phyloP scores from a whole-genome alignment of 1,140 invertebrate species.

The Asobara japonica region DNA sequence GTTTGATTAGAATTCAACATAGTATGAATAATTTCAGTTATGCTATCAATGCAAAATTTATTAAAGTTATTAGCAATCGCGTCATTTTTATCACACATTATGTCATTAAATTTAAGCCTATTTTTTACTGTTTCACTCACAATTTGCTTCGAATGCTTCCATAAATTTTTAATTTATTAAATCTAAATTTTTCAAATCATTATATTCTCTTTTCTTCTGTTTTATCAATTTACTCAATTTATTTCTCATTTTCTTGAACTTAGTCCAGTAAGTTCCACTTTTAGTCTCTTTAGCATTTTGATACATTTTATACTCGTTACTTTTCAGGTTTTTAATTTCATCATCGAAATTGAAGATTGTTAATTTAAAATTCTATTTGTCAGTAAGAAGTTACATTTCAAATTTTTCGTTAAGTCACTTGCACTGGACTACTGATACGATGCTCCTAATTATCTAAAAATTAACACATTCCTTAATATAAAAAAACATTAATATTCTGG shows the following conservation, averaged over 20 bases:
- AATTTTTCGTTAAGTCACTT: constrained; percentile 17
- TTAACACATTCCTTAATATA: too few relatives aligned
- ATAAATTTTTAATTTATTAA: constrained; percentile 24
- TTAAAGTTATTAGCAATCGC: constrained; percentile 29
- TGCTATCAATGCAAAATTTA: constrained; percentile 20
- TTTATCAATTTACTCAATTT: not conserved
- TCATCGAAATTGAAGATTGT: constrained; percentile 20
- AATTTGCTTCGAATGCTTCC: constrained; percentile 23
- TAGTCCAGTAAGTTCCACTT: constrained; percentile 3
- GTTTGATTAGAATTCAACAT: constrained; percentile 12
- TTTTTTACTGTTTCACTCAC: constrained; percentile 25
- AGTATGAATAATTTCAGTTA: constrained; percentile 14
- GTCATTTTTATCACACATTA: not conserved
- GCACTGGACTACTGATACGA: too few relatives aligned
- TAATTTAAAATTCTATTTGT: constrained; percentile 21
- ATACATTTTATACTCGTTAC: constrained; percentile 15
- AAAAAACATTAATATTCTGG: too few relatives aligned
- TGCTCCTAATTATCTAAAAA: too few relatives aligned
- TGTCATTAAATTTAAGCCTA: constrained; percentile 10
- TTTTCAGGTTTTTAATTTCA: not conserved
- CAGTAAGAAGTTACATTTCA: too few relatives aligned
- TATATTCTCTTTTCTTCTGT: constrained; percentile 21
- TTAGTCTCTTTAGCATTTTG: constrained; percentile 14
- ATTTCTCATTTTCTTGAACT: constrained; percentile 24
- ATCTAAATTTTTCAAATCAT: not conserved